Evolutionary conservation across 30 jellyfish, hydroid and myxozoan species (phyloP).

Genomic region (Nemopilema nomurai): DNA sequence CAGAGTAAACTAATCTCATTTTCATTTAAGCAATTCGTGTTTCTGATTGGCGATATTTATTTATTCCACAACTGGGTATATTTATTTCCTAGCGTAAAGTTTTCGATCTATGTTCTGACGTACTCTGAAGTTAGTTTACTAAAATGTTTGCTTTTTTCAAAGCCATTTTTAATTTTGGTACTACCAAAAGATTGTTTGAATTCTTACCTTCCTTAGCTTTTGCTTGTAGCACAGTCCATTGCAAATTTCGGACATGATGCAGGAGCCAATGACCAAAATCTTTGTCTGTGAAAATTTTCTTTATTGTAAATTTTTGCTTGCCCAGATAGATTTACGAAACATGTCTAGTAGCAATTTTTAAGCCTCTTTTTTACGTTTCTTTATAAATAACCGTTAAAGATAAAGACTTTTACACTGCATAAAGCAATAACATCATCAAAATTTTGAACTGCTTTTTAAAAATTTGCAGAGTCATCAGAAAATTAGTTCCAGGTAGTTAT

Average conservation of each 20-base stretch:
- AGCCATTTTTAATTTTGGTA: background rate
- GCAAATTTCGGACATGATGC: constrained; percentile 31
- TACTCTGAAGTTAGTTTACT: background rate
- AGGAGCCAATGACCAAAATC: constrained; percentile 16
- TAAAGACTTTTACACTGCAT: background rate
- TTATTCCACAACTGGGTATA: background rate
- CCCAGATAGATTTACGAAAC: background rate
- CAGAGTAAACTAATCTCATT: background rate
- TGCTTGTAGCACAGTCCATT: constrained; percentile 23
- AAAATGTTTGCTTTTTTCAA: background rate
- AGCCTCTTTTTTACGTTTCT: background rate
- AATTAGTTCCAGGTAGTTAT: background rate
- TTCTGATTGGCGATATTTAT: background rate
- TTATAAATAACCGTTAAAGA: background rate
- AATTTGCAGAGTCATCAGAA: background rate
- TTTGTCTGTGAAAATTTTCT: constrained; percentile 6
- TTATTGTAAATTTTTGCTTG: background rate
- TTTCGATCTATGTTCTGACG: background rate
- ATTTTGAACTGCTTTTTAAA: background rate
- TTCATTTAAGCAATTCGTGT: background rate
- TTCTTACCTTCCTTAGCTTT: constrained; percentile 19
- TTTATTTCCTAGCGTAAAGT: background rate
- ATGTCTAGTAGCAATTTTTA: background rate
- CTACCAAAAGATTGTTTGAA: background rate
- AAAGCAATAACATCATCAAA: background rate